phyloP scores from a whole-genome alignment of 2,888 invertebrate genomes.

The Drosophila aldrichi region DNA sequence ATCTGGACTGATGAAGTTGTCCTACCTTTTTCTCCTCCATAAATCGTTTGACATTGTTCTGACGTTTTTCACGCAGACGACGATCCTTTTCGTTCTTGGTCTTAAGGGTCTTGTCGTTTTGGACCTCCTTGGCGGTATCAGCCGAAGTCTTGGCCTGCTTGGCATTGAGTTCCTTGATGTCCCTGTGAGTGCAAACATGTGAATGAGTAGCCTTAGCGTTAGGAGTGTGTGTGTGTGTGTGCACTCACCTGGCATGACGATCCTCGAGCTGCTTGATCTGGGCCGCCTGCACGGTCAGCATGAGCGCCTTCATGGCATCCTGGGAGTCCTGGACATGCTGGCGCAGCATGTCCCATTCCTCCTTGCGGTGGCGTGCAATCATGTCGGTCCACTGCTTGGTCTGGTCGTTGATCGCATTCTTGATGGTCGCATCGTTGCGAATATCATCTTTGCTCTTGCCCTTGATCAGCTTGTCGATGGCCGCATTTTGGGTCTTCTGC shows the following conservation, averaged over 20 bases:
- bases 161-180: slow-evolving; percentile 97
- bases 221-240: neutral
- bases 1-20: neutral
- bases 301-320: slow-evolving; percentile 90
- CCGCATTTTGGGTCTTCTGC: slow-evolving; percentile 95
- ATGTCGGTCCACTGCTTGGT: slow-evolving; percentile 97
- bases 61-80: slow-evolving; percentile 96
- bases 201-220: neutral
- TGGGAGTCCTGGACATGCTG: slow-evolving; percentile 94
- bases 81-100: slow-evolving; percentile 99
- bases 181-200: slow-evolving; percentile 86
- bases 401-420: slow-evolving; percentile 95
- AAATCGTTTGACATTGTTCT: slow-evolving; percentile 98
- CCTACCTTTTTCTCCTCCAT: slow-evolving; percentile 95
- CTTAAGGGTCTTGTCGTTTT: slow-evolving; percentile 97
- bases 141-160: slow-evolving; percentile 98
- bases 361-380: slow-evolving; percentile 92
- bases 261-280: slow-evolving; percentile 96
- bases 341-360: slow-evolving; percentile 93
- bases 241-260: slow-evolving; percentile 89
- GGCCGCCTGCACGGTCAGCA: slow-evolving; percentile 92
- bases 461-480: slow-evolving; percentile 97
- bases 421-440: slow-evolving; percentile 91
- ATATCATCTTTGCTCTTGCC: slow-evolving; percentile 95
- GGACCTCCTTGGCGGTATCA: slow-evolving; percentile 97